Evolutionary conservation across 92 coral and sea anemone species (phyloP), one percentile per base, ranked within the genome.

Genomic region (Phenganax subtilis): DNA sequence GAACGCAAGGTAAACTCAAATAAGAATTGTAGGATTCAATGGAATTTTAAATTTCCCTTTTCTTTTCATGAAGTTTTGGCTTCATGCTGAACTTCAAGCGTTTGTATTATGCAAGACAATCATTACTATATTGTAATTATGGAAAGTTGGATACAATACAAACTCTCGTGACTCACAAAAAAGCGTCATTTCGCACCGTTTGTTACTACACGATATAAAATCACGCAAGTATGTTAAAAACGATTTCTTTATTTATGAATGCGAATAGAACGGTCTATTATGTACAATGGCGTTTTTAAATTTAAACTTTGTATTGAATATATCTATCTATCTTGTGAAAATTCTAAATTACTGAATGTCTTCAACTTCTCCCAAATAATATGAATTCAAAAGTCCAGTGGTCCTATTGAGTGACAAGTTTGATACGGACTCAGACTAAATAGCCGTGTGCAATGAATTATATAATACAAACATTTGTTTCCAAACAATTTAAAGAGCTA

Each of bases 391-490:
- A 37, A 57, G 81, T 76, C 57, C 70, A 59, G 69, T 30, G 56
- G 56, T 69, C 81, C 69, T 31, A 12, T 54, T 11, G 70, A 56
- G 55, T 28, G 81, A 76, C 70, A 76, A 20, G 25, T 57, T 61
- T 59, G 25, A 37, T 59, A 54, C 27, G 67, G 53, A 0, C 14
- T 31, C 44, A 76, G 81, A 76, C 81, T 57, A 76, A 76, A 76
- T 76, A 76, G 69, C 53, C 55, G 66, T 76, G 54, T 64, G 81
- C 54, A 28, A 52, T 76, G 70, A 8, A 28, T 29, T 54, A 57
- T 57, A 61, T 57, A 59, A 73, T 73, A 59, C 80, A 76, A 59
- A 76, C 81, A 76, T 57, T 76, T 76, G 81, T 76, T 76, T 76
- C 61, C 55, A 44, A 76, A 59, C 64, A 30, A 52, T 57, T 57